Conservation (phyloP, 2,797 vertebrate species). For the Cygnus olor region DNA sequence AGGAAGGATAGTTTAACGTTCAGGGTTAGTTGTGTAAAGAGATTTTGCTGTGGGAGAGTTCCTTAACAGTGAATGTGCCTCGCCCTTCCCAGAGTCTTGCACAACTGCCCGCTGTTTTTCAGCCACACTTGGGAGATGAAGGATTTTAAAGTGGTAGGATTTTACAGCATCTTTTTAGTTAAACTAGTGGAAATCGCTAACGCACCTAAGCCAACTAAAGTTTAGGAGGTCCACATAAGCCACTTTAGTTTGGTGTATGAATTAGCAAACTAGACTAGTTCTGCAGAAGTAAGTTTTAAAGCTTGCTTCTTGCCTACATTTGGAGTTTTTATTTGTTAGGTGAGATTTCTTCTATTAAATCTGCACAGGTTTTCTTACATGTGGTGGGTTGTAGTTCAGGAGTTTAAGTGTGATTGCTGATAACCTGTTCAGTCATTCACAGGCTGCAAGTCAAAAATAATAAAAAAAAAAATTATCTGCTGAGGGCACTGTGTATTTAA, state of each 20-base stretch:
- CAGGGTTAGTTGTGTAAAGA: background rate
- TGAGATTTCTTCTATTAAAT: background rate
- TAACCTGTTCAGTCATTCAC: background rate
- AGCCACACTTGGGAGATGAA: background rate
- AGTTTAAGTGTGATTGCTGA: background rate
- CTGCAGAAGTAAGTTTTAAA: background rate
- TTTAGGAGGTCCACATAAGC: background rate
- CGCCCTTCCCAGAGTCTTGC: background rate
- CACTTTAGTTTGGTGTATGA: background rate
- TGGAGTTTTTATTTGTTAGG: background rate
- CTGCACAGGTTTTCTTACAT: background rate
- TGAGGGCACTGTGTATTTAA: background rate
- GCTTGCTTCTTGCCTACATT: background rate
- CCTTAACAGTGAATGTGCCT: background rate
- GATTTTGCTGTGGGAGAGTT: background rate
- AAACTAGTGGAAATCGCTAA: background rate
- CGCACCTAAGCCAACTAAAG: background rate
- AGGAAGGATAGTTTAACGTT: background rate
- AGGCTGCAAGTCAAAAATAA: background rate
- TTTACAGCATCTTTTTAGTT: background rate
- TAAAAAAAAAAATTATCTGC: background rate
- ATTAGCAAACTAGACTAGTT: background rate
- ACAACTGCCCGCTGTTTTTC: background rate
- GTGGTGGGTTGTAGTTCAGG: background rate
- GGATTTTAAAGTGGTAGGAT: background rate